Percentiles rank a stretch among this genome's conserved stretches.
Evolutionary conservation across 2,113 vertebrate genomes (phyloP).

Genomic region (Cavia porcellus): DNA sequence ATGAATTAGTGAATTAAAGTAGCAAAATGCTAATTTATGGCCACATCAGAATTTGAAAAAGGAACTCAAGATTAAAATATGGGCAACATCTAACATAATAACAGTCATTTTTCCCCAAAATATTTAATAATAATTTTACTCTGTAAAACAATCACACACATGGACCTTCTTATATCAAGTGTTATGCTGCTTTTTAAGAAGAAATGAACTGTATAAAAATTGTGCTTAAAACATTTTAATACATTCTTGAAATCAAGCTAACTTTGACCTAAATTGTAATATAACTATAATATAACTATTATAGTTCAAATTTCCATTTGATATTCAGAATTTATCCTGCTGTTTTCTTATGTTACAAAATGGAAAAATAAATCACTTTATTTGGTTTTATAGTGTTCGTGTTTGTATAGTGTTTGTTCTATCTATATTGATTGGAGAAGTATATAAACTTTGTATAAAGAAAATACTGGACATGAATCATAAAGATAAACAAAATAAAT

Average conservation of each 20-base stretch:
- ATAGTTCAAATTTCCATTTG: conserved; percentile 43
- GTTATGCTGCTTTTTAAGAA: conserved; percentile 47
- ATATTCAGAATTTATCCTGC: conserved; percentile 55
- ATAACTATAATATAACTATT: background rate
- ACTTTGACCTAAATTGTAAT: background rate
- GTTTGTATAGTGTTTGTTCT: conserved; percentile 56
- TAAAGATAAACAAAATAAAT: background rate
- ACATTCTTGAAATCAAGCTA: background rate
- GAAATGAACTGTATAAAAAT: background rate
- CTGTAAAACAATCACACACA: background rate
- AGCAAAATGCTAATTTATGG: background rate
- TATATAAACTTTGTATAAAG: background rate
- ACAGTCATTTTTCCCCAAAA: background rate
- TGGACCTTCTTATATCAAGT: conserved; percentile 6
- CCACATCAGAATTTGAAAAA: background rate
- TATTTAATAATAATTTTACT: background rate
- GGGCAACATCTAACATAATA: background rate
- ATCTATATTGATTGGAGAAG: background rate
- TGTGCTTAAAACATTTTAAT: background rate
- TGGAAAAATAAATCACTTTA: conserved; percentile 66
- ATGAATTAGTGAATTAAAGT: conserved; percentile 35
- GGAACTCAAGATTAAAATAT: background rate
- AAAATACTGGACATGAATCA: background rate
- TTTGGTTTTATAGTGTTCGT: conserved; percentile 73
- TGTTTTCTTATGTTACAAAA: conserved; percentile 58